Evolutionary conservation across 2,113 vertebrate genomes (phyloP).

Genomic region (Odocoileus hemionus): DNA sequence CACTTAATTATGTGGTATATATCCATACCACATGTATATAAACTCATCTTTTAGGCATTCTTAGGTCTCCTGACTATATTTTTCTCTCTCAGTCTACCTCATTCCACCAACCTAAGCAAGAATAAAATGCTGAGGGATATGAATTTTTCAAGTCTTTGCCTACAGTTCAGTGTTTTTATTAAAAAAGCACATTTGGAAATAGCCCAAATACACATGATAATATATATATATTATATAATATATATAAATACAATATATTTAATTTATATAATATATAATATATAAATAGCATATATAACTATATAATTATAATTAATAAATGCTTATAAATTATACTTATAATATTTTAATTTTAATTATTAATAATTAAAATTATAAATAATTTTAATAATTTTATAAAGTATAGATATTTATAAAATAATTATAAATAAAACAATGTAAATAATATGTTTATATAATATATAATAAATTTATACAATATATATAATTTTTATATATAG

Average conservation of each 20-base stretch:
- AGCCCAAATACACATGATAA: neutral
- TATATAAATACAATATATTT: too few relatives aligned
- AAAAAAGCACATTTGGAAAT: neutral
- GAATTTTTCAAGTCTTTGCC: neutral
- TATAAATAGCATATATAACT: too few relatives aligned
- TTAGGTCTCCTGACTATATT: neutral
- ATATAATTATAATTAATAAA: too few relatives aligned
- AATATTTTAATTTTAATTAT: too few relatives aligned
- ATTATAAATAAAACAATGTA: too few relatives aligned
- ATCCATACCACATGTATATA: neutral
- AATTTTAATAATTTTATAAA: too few relatives aligned
- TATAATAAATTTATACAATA: neutral
- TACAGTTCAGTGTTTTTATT: neutral
- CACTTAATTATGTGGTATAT: neutral
- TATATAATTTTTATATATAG: neutral
- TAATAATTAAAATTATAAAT: too few relatives aligned
- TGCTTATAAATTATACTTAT: too few relatives aligned
- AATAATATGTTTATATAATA: too few relatives aligned
- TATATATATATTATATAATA: neutral
- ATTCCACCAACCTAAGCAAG: neutral
- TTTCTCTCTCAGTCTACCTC: neutral
- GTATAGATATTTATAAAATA: too few relatives aligned
- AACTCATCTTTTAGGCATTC: neutral
- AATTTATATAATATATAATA: too few relatives aligned
- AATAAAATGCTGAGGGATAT: neutral